phyloP scores from a whole-genome alignment of 2,888 invertebrate genomes.

The Pachliopta kotzebuea region DNA sequence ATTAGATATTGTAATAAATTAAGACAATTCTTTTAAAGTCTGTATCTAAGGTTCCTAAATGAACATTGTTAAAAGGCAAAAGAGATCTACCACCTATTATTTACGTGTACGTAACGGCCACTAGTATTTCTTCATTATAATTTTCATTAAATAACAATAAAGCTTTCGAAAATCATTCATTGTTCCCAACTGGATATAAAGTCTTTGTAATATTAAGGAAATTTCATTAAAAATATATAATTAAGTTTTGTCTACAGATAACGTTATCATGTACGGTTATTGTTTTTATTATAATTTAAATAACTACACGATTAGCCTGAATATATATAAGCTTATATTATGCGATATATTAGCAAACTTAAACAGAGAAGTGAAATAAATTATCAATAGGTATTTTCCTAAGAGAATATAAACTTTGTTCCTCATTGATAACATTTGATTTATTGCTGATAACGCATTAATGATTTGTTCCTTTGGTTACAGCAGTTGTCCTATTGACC shows the following conservation, averaged over 20 bases:
- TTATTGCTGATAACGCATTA: slow-evolving; percentile 21
- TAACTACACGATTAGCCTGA: not conserved
- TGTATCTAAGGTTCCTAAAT: too few species aligned
- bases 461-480: slow-evolving; percentile 33
- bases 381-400: slow-evolving; percentile 17
- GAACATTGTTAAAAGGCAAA: too few species aligned
- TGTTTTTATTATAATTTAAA: not conserved
- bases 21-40: too few species aligned
- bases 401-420: slow-evolving; percentile 17
- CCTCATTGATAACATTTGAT: slow-evolving; percentile 20
- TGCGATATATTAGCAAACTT: too few species aligned
- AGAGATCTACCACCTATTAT: too few species aligned
- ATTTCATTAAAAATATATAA: not conserved
- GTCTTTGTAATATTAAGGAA: not conserved
- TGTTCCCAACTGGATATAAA: too few species aligned
- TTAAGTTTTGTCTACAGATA: not conserved
- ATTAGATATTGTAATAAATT: too few species aligned
- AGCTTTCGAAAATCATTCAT: too few species aligned
- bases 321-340: not conserved
- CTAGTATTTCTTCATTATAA: too few species aligned
- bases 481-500: slow-evolving; percentile 34
- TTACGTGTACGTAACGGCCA: too few species aligned
- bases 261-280: not conserved
- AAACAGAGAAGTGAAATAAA: not conserved
- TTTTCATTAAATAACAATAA: too few species aligned